Evolutionary conservation across 2,113 vertebrate genomes (phyloP), one percentile per base, ranked within the genome.

Genomic region (Euleptes europaea): DNA sequence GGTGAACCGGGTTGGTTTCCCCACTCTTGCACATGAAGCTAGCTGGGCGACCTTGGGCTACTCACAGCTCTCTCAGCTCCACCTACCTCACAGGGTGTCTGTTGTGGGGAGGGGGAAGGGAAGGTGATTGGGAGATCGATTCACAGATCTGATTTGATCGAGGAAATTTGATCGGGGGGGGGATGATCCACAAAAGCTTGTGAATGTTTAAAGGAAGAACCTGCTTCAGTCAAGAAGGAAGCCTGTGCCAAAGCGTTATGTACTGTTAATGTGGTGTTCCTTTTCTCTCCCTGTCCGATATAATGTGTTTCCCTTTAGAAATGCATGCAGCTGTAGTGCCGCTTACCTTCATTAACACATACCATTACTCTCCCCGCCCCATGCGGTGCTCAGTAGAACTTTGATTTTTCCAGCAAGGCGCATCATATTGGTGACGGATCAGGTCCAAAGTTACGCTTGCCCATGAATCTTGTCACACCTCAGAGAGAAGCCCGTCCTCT

Each of bases 271-370:
- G 89, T 83, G 26, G 65, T 75, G 89, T 89, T 54, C 21, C 0
- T 91, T 80, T 81, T 79, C 12, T 86, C 85, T 80, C 79, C 86
- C 88, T 11, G 86, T 84, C 78, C 83, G 88, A 86, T 90, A 67
- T 86, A 63, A 33, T 83, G 80, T 73, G 66, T 85, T 90, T 91
- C 35, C 51, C 69, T 82, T 87, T 77, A 33, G 79, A 80, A 84
- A 90, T 72, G 88, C 90, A 85, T 89, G 65, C 38, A 21, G 88
- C 77, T 78, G 90, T 90, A 73, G 70, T 93, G 81, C 15, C 83
- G 87, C 82, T 93, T 87, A 88, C 90, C 91, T 89, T 89, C 31
- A 44, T 83, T 83, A 87, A 83, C 19, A 44, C 85, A 2, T 38
- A 69, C 88, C 83, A 65, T 88, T 91, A 89, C 82, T 72, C 84